A percentile compares a stretch with the other conserved stretches of the same genome.
phyloP scores from a whole-genome alignment of 2,113 vertebrate species.

The Conger conger region DNA sequence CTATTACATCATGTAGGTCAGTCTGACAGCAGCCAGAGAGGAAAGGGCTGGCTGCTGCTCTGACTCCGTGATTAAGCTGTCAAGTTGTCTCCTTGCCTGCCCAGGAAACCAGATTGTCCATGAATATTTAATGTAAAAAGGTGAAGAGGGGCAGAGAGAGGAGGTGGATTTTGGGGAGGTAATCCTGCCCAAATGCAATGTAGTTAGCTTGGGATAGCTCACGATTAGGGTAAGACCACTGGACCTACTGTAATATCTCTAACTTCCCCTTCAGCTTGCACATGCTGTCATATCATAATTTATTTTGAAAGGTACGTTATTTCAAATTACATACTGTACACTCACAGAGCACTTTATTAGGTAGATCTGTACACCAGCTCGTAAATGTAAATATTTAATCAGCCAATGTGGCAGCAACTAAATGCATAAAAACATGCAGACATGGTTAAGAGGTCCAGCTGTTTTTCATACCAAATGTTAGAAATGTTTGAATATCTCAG shows the following conservation, averaged over 20 bases:
- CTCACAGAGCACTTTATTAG: no score
- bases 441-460: no score
- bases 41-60: constrained; percentile 32
- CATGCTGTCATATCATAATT: not conserved
- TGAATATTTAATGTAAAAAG: constrained; percentile 67
- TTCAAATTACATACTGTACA: not conserved
- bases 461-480: no score
- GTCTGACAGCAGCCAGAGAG: constrained; percentile 58
- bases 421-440: no score
- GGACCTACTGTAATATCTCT: not conserved
- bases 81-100: constrained; percentile 44
- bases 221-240: not conserved
- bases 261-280: not conserved
- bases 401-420: no score
- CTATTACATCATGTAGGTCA: constrained; percentile 71
- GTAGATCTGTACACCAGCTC: no score
- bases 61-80: constrained; percentile 69
- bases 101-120: constrained; percentile 45
- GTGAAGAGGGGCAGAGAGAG: constrained; percentile 63
- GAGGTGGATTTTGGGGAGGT: constrained; percentile 61
- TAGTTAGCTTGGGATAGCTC: constrained; percentile 43
- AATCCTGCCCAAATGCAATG: constrained; percentile 63
- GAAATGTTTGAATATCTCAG: no score
- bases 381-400: no score
- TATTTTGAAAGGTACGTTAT: not conserved